These are phyloP conservation scores for Falco cherrug DNA, from an alignment of 2,797 vertebrate species.

Conservation along the genomic window DNA sequence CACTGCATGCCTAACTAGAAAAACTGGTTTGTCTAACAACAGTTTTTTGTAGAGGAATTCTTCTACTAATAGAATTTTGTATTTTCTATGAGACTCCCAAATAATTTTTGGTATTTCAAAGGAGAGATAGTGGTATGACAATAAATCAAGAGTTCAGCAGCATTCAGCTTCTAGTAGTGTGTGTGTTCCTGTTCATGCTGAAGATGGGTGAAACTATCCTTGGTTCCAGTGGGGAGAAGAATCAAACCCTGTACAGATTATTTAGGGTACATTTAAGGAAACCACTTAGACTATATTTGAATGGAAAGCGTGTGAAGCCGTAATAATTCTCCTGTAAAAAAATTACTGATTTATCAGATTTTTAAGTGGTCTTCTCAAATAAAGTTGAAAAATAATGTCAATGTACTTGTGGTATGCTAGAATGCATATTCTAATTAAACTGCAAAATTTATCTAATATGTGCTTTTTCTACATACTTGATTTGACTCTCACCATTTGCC, in stretches of 20 bases:
- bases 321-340: not conserved
- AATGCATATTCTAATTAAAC: conserved; percentile 24
- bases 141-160: not conserved
- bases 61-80: not conserved
- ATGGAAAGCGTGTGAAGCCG: not conserved
- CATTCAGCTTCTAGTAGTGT: not conserved
- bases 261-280: not conserved
- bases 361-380: not conserved
- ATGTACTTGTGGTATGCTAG: not conserved
- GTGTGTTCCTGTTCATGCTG: not conserved
- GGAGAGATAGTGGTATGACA: not conserved
- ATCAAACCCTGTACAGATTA: not conserved
- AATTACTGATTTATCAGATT: not conserved
- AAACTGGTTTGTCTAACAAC: conserved; percentile 7
- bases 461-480: conserved; percentile 70
- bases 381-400: not conserved
- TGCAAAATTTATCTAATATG: conserved; percentile 58
- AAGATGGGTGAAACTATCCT: not conserved
- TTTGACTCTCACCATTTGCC: conserved; percentile 75
- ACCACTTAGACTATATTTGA: not conserved
- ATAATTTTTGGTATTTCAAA: not conserved
- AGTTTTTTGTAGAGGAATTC: not conserved
- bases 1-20: conserved; percentile 39
- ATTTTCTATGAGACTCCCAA: not conserved
- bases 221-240: not conserved